phyloP scores from a whole-genome alignment of 2,797 vertebrate genomes.

The Paguma larvata region DNA sequence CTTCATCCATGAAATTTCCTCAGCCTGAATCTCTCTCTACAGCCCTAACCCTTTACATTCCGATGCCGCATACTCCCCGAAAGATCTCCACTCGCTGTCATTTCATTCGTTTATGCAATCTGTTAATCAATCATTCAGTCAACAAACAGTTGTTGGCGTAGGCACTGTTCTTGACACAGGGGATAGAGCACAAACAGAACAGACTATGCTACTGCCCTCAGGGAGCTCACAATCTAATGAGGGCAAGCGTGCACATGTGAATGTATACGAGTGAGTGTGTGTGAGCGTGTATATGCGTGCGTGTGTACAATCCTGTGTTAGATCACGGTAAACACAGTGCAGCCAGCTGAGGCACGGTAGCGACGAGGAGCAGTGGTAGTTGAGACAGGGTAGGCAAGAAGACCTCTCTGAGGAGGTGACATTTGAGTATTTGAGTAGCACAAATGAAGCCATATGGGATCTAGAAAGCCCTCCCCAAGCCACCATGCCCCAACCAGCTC shows the following conservation, averaged over 20 bases:
- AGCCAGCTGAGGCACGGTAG: background rate
- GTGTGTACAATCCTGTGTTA: accelerated
- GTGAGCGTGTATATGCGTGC: background rate
- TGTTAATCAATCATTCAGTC: background rate
- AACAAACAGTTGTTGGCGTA: background rate
- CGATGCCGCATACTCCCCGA: background rate
- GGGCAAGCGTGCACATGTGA: background rate
- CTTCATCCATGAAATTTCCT: background rate
- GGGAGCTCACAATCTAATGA: background rate
- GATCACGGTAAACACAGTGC: background rate
- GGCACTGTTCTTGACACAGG: background rate
- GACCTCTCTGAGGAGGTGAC: background rate
- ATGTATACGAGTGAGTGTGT: background rate
- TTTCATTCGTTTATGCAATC: background rate
- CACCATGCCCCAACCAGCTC: background rate
- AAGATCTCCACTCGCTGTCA: background rate
- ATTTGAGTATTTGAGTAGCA: background rate
- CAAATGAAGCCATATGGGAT: background rate
- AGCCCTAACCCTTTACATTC: background rate
- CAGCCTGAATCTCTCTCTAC: background rate
- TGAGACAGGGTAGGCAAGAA: background rate
- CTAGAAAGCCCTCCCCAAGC: background rate
- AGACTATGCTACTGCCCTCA: background rate
- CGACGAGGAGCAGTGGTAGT: background rate
- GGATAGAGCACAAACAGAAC: too few species aligned